Conservation (phyloP, 2,113 vertebrate species). For the Apodemus sylvaticus region DNA sequence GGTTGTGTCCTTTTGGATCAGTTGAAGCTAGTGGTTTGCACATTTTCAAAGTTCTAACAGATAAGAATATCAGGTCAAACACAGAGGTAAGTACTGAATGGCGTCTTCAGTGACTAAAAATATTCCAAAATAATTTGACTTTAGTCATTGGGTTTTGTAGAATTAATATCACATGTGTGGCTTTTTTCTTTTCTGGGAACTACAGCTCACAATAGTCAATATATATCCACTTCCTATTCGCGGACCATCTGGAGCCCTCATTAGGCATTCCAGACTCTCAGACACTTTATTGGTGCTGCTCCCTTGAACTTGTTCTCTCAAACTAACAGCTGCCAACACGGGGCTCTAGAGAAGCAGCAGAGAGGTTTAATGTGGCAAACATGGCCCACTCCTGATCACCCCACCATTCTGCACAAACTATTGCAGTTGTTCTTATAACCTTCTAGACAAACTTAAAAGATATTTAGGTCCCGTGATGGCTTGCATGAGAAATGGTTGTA, state of each 20-base stretch:
- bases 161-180: not conserved
- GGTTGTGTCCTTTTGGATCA: not conserved
- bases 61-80: not conserved
- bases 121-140: not conserved
- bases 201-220: not conserved
- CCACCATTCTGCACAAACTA: not conserved
- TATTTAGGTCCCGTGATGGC: not conserved
- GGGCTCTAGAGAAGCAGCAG: not conserved
- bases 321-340: too few species aligned
- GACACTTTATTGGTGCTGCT: not conserved
- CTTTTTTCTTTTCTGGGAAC: not conserved
- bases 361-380: not conserved
- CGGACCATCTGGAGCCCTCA: not conserved
- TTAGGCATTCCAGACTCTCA: not conserved
- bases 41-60: not conserved
- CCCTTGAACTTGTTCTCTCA: rapidly evolving
- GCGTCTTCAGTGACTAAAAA: not conserved
- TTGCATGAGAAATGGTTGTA: not conserved
- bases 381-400: not conserved
- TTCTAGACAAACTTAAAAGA: not conserved
- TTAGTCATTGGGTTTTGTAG: not conserved
- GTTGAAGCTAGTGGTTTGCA: too few species aligned
- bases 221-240: not conserved
- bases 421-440: not conserved
- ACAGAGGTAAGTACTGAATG: not conserved